phyloP scores from a whole-genome alignment of 2,797 vertebrate genomes.

The Triplophysa bombifrons region DNA sequence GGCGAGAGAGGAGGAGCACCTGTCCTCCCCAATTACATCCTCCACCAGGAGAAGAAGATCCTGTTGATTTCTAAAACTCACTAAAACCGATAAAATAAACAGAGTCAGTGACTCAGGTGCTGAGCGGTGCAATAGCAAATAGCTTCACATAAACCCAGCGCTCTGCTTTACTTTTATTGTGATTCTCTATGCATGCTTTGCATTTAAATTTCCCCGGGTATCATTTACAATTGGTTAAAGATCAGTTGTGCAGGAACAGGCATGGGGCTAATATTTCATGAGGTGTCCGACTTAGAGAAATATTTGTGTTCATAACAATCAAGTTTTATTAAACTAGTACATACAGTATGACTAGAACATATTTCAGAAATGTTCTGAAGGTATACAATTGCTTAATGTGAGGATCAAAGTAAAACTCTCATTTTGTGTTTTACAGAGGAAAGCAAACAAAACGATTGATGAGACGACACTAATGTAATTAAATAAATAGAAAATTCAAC shows the following conservation, averaged over 20 bases:
- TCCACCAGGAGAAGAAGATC: neutral
- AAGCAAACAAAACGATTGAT: too few relatives aligned
- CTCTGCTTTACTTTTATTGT: neutral
- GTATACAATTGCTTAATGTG: too few relatives aligned
- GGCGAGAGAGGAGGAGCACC: neutral
- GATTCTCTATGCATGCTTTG: neutral
- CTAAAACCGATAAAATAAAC: neutral
- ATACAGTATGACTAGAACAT: neutral
- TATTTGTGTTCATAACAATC: neutral
- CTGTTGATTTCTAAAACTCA: neutral
- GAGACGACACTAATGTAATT: too few relatives aligned
- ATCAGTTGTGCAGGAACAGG: neutral
- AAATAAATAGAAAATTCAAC: too few relatives aligned
- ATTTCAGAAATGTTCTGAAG: too few relatives aligned
- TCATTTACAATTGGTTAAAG: neutral
- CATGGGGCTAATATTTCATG: neutral
- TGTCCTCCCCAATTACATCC: slow-evolving; percentile 1
- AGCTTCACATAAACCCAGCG: neutral
- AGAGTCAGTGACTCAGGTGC: neutral
- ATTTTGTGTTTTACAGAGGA: too few relatives aligned
- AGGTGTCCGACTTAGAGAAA: neutral
- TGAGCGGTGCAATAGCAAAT: neutral
- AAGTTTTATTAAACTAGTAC: neutral
- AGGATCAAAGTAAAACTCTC: too few relatives aligned
- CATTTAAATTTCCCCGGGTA: neutral